Evolutionary conservation across 92 coral and sea anemone genomes (phyloP).

Genomic region (Pocillopora meandrina): DNA sequence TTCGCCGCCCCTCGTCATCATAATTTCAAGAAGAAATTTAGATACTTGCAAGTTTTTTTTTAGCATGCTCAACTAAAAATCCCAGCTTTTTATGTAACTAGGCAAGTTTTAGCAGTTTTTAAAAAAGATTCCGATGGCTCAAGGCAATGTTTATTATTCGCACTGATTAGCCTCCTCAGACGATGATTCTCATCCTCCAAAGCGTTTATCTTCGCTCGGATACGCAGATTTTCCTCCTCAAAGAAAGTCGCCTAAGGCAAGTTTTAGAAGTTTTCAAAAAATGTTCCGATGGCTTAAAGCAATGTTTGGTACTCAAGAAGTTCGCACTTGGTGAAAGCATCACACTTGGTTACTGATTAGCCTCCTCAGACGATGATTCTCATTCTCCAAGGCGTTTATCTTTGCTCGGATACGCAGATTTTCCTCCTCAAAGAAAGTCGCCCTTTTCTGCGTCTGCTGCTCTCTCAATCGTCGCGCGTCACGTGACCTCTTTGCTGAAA

Average conservation of each 20-base stretch:
- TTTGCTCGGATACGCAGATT: conserved; percentile 50
- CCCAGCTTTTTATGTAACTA: too few species aligned
- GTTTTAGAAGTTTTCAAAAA: too few species aligned
- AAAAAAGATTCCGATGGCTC: too few species aligned
- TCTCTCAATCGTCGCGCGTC: conserved; percentile 61
- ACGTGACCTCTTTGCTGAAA: conserved; percentile 67
- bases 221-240: conserved; percentile 55
- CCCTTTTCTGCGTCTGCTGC: conserved; percentile 42
- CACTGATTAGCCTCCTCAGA: conserved; percentile 7
- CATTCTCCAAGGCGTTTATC: conserved; percentile 39
- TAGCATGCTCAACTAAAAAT: too few species aligned
- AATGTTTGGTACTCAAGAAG: too few species aligned
- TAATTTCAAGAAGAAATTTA: too few species aligned
- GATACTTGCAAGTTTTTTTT: too few species aligned
- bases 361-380: conserved; percentile 32
- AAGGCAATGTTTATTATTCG: too few species aligned
- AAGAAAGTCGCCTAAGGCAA: conserved; percentile 27
- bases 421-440: conserved; percentile 58
- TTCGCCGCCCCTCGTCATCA: too few species aligned
- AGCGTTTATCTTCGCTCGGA: conserved; percentile 43
- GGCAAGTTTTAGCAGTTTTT: too few species aligned
- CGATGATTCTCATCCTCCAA: conserved; percentile 43
- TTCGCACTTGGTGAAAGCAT: too few species aligned
- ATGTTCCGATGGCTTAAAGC: too few species aligned
- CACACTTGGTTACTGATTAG: not conserved